Evolutionary conservation across 2,888 invertebrate genomes (phyloP), one percentile per base, ranked within the genome.

Genomic region (Hypomecis atomaria): DNA sequence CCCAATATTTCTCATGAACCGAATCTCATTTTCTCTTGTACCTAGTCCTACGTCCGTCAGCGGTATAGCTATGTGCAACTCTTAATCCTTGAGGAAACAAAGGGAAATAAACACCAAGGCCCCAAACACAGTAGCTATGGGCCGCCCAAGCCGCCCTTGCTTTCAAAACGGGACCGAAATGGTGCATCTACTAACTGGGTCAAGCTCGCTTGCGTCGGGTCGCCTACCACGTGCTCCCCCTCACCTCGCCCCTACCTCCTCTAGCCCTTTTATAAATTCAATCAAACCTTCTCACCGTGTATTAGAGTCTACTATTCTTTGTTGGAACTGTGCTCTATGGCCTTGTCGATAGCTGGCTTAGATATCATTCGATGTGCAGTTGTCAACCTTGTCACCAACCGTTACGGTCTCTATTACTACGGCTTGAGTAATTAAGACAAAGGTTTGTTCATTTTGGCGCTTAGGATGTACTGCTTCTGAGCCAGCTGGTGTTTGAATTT

Each of bases 181-280:
- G 90, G 86, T 91, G 90, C 90, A 89, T 88, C 89, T 83, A 83
- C 78, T 80, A 91, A 87, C 87, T 91, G 76, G 91, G 91, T 91
- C 91, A 91, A 91, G 88, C 90, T 90, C 90, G 87, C 82, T 85
- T 81, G 85, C 79, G 84, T 81, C 75, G 85, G 85, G 83, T 82
- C 86, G 88, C 77, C 78, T 69, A 75, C 83, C 86, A 89, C 89
- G 90, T 89, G 89, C 79, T 84, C 73, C 81, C 71, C 81, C 82
- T 81, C 81, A 53, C 79, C 71, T 67, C 65, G 50, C 62, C 62
- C 62, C 68, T 65, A 69, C 71, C 71, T 65, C 58, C 67, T 61
- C 56, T 63, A 60, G 49, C 53, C 54, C 11, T 62, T 65, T 56
- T 13, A 56, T 75, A 74, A 71, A 66, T 72, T 59, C 61, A 79